Evolutionary conservation across 2,888 invertebrate genomes (phyloP).

Genomic region (Ctenicera cuprea): DNA sequence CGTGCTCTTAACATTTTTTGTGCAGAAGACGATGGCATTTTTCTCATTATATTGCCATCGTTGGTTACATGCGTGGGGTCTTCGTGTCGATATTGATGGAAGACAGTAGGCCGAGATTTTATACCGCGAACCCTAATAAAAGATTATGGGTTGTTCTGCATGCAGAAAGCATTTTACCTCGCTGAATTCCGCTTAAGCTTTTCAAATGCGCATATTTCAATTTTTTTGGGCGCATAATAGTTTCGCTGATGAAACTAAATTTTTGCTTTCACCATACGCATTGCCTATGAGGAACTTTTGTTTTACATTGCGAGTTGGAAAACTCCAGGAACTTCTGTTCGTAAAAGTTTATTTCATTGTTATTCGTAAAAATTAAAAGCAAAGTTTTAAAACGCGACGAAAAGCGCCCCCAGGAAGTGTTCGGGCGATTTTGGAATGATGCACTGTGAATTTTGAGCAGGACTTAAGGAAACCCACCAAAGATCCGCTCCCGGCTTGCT

Average conservation of each 20-base stretch:
- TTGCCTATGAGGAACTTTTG: not conserved
- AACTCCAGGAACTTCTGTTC: not conserved
- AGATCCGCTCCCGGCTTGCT: not conserved
- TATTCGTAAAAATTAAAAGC: constrained; percentile 28
- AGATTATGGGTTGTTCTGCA: constrained; percentile 13
- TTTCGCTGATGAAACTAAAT: not conserved
- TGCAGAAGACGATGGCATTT: not conserved
- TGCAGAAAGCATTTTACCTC: constrained; percentile 8
- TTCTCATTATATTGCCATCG: constrained; percentile 17
- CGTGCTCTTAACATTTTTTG: constrained; percentile 8
- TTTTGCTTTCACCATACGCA: not conserved
- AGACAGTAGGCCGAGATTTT: constrained; percentile 17
- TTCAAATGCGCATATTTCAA: constrained; percentile 24
- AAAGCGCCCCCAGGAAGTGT: constrained; percentile 18
- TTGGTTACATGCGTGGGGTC: constrained; percentile 12
- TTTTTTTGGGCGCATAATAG: not conserved
- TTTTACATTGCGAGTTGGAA: constrained; percentile 8
- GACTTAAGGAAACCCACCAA: not conserved
- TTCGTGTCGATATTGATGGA: constrained; percentile 26
- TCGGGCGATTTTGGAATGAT: constrained; percentile 9
- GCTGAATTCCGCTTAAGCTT: constrained; percentile 14
- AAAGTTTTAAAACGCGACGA: constrained; percentile 28
- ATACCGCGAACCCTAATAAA: constrained; percentile 22
- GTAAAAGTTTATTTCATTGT: not conserved
- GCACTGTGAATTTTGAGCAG: constrained; percentile 11